phyloP scores from a whole-genome alignment of 2,888 invertebrate genomes.

The Blomia tropicalis region DNA sequence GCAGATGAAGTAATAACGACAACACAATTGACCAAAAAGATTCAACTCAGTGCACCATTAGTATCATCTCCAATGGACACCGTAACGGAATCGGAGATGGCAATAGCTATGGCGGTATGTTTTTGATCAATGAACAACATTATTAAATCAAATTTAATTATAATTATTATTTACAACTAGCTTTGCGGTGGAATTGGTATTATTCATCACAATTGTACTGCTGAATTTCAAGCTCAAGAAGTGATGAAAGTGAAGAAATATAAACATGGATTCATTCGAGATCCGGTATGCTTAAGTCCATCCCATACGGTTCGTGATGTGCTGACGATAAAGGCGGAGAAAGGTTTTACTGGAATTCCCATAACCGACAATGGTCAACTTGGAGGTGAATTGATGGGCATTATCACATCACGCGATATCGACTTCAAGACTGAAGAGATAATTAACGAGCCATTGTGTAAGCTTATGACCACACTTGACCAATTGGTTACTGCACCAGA shows the following conservation, averaged over 20 bases:
- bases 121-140: not conserved
- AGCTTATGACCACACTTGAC: slow-evolving; percentile 66
- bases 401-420: slow-evolving; percentile 92
- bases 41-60: slow-evolving; percentile 72
- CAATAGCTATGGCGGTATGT: slow-evolving; percentile 86
- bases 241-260: slow-evolving; percentile 95
- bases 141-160: not conserved
- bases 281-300: slow-evolving; percentile 87
- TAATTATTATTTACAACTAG: slow-evolving; percentile 35
- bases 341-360: slow-evolving; percentile 91
- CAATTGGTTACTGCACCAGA: slow-evolving; percentile 75
- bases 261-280: slow-evolving; percentile 94
- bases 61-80: slow-evolving; percentile 99
- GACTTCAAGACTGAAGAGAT: slow-evolving; percentile 59
- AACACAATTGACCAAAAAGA: slow-evolving; percentile 74
- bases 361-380: slow-evolving; percentile 85
- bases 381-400: slow-evolving; percentile 83
- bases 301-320: slow-evolving; percentile 74
- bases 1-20: slow-evolving; percentile 72
- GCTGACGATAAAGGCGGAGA: slow-evolving; percentile 64
- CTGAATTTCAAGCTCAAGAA: slow-evolving; percentile 75
- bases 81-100: slow-evolving; percentile 97
- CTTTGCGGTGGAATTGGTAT: slow-evolving; percentile 92
- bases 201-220: slow-evolving; percentile 88
- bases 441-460: slow-evolving; percentile 35